Conservation (phyloP, 2,113 vertebrate genomes). For the Tamias sibiricus region DNA sequence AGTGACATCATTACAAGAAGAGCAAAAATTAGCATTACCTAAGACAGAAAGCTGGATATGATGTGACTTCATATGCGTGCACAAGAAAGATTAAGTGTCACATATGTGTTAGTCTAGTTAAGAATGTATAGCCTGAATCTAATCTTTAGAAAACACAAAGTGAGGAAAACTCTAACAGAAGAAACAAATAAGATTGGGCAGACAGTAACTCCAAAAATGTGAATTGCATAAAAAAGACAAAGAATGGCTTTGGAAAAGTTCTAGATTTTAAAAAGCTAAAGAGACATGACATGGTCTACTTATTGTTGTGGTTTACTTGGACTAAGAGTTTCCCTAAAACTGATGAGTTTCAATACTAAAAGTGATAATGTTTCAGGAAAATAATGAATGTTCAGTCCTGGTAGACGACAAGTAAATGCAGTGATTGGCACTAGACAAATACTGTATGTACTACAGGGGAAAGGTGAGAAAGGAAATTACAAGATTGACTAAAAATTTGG, state of each 20-base stretch:
- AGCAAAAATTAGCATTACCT: background rate
- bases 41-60: background rate
- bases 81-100: background rate
- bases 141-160: background rate
- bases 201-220: background rate
- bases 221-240: background rate
- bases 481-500: background rate
- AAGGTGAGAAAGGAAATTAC: background rate
- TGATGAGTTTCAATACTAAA: background rate
- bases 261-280: background rate
- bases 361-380: background rate
- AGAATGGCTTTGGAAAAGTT: background rate
- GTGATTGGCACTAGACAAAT: no score
- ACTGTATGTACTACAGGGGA: no score
- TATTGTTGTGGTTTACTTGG: background rate
- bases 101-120: background rate
- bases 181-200: background rate
- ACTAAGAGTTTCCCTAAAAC: background rate
- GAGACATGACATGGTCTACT: background rate
- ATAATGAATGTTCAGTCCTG: background rate
- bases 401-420: background rate
- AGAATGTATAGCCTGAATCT: background rate
- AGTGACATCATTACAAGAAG: background rate
- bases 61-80: background rate
- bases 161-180: background rate